Percentiles rank a stretch among this genome's conserved stretches.
These are phyloP conservation scores for Ctenicera cuprea DNA, from an alignment of 2,888 invertebrate genomes.

Conservation along the genomic window DNA sequence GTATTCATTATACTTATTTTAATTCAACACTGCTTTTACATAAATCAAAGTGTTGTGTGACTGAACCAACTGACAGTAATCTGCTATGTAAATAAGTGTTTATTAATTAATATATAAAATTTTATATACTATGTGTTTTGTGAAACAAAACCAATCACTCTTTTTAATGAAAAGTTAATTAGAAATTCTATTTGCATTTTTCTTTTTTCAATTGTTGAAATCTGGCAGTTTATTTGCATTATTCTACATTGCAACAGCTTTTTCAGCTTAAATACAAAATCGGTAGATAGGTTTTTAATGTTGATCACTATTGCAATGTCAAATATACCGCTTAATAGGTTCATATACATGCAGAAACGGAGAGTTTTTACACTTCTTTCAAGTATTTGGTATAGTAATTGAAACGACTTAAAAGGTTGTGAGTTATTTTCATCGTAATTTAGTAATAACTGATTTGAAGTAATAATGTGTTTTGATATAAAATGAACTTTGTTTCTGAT, in stretches of 20 bases:
- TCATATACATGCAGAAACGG: no score
- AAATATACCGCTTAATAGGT: background rate
- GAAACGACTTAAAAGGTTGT: background rate
- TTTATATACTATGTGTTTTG: conserved; percentile 25
- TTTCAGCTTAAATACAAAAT: no score
- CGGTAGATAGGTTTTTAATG: no score
- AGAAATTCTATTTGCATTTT: background rate
- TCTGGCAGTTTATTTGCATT: background rate
- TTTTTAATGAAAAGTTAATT: no score
- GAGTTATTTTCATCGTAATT: background rate
- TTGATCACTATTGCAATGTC: no score
- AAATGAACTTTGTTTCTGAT: no score
- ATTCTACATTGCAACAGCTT: no score
- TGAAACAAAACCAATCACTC: background rate
- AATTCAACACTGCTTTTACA: background rate
- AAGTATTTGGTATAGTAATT: background rate
- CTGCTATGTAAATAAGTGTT: conserved; percentile 44
- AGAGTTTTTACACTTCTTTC: background rate
- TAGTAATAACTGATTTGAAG: no score
- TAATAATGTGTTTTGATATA: no score
- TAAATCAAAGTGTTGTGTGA: conserved; percentile 29
- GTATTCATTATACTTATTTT: background rate
- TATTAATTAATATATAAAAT: conserved; percentile 39
- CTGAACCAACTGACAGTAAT: conserved; percentile 11
- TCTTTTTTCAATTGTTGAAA: background rate